A percentile compares a stretch with the other conserved stretches of the same genome.
Evolutionary conservation across 2,113 vertebrate genomes (phyloP).

Genomic region (Crotalus viridis): DNA sequence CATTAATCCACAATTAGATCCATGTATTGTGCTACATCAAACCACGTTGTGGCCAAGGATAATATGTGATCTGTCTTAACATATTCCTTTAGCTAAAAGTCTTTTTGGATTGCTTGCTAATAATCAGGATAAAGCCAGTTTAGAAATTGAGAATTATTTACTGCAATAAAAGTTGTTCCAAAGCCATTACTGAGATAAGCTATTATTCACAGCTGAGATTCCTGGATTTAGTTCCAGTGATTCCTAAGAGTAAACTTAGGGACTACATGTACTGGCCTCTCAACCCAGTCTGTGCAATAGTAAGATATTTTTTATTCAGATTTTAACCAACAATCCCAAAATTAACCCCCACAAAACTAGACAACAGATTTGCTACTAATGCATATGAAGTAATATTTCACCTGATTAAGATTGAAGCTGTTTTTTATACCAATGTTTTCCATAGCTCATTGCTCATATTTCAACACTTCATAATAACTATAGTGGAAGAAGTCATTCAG

Average conservation of each 20-base stretch:
- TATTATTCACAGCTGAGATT: neutral
- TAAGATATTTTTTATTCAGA: neutral
- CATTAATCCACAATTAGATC: neutral
- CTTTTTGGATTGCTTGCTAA: neutral
- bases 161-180: neutral
- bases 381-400: neutral
- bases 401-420: neutral
- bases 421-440: neutral
- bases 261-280: neutral
- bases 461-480: neutral
- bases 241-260: neutral
- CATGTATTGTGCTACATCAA: neutral
- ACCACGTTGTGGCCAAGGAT: neutral
- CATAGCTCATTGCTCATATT: neutral
- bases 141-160: neutral
- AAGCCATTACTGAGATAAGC: neutral
- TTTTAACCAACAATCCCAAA: neutral
- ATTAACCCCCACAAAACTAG: neutral
- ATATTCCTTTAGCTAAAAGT: neutral
- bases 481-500: neutral
- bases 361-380: neutral
- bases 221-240: neutral
- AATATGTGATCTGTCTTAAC: neutral
- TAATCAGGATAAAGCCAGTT: neutral
- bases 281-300: neutral